These are phyloP conservation scores for Caenorhabditis latens DNA, from an alignment of 1,140 invertebrate genomes.

Conservation along the genomic window DNA sequence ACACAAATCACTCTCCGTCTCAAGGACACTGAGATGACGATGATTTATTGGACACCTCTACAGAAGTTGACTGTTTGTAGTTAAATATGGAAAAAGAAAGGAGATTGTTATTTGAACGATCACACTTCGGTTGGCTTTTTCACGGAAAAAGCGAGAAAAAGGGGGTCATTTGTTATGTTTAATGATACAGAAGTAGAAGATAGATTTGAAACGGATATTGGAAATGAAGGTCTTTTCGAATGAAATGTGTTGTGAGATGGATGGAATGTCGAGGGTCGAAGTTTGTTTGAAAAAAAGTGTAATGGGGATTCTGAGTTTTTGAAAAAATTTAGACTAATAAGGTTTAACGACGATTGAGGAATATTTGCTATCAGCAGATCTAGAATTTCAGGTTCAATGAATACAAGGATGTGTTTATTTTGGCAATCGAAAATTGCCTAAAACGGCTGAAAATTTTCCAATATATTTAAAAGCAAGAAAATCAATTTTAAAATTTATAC, in stretches of 20 bases:
- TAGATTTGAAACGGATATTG: slow-evolving; percentile 39
- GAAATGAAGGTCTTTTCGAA: background rate
- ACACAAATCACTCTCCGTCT: slow-evolving; percentile 39
- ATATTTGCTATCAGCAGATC: too few species aligned
- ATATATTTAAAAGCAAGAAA: too few species aligned
- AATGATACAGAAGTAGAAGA: slow-evolving; percentile 56
- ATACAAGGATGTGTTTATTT: too few species aligned
- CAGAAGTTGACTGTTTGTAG: background rate
- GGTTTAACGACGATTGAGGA: too few species aligned
- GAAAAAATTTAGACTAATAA: too few species aligned
- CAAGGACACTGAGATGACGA: slow-evolving; percentile 33
- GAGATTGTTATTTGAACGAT: slow-evolving; percentile 42
- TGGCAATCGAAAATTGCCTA: too few species aligned
- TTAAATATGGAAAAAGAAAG: background rate
- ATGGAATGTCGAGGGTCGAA: background rate
- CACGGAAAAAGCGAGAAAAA: slow-evolving; percentile 51
- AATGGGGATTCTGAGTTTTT: background rate
- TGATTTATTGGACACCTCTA: slow-evolving; percentile 49
- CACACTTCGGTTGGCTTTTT: slow-evolving; percentile 34
- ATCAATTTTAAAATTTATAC: too few species aligned
- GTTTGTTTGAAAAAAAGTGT: background rate
- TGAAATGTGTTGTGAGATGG: background rate
- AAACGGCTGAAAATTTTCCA: too few species aligned
- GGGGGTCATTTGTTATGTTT: slow-evolving; percentile 77
- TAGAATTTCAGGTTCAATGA: too few species aligned